Evolutionary conservation across 2,113 vertebrate genomes (phyloP).

Genomic region (Plectropomus leopardus): DNA sequence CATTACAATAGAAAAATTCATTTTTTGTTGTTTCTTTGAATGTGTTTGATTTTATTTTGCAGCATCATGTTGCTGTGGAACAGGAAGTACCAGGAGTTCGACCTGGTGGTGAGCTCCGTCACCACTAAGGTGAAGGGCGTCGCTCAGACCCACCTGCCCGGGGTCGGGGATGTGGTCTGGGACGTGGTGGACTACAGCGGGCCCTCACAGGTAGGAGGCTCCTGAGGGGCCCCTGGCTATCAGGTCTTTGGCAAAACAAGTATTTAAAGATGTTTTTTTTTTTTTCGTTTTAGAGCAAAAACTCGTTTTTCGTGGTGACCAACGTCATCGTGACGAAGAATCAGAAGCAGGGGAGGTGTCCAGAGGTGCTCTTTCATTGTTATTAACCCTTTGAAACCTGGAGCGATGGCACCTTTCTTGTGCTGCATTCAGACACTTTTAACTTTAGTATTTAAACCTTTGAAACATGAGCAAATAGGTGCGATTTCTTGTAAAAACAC

Average conservation of each 20-base stretch:
- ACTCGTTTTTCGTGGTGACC: constrained; percentile 88
- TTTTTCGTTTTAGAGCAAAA: constrained; percentile 72
- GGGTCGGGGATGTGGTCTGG: constrained; percentile 76
- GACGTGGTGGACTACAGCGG: constrained; percentile 84
- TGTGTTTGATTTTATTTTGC: neutral
- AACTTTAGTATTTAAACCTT: too few species aligned
- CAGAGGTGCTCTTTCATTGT: constrained; percentile 79
- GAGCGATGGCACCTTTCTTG: too few species aligned
- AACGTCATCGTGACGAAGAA: constrained; percentile 84
- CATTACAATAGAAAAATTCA: too few species aligned
- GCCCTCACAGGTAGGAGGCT: constrained; percentile 74
- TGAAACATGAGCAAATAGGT: too few species aligned
- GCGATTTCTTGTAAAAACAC: too few species aligned
- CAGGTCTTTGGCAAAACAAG: neutral
- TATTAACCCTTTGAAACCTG: neutral
- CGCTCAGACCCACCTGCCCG: constrained; percentile 57
- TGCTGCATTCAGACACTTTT: too few species aligned
- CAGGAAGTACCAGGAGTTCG: constrained; percentile 81
- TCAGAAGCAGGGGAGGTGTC: constrained; percentile 82
- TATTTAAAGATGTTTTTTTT: fast-evolving
- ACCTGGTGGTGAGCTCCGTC: constrained; percentile 83
- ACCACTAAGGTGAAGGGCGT: constrained; percentile 86
- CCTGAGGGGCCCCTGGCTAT: neutral
- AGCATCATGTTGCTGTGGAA: constrained; percentile 78
- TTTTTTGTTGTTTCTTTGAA: too few species aligned